Evolutionary conservation across 2,888 invertebrate genomes (phyloP).

Genomic region (Merodon equestris): DNA sequence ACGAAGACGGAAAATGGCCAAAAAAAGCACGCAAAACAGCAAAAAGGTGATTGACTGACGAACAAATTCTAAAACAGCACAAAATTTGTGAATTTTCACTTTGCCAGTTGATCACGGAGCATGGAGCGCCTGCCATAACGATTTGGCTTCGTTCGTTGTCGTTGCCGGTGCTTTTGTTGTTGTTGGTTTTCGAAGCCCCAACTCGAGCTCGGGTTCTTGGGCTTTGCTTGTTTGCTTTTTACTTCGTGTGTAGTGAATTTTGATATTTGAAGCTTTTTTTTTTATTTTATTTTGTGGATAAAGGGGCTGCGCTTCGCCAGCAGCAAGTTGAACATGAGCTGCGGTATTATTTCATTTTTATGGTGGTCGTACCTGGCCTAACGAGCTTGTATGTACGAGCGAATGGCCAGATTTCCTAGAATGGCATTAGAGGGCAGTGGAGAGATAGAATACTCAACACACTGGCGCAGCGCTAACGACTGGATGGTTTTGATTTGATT

Average conservation of each 20-base stretch:
- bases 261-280: slow-evolving; percentile 52
- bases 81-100: slow-evolving; percentile 48
- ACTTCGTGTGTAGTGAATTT: slow-evolving; percentile 46
- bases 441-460: background rate
- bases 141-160: too few relatives aligned
- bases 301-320: background rate
- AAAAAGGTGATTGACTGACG: slow-evolving; percentile 65
- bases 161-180: slow-evolving; percentile 19
- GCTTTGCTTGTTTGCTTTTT: slow-evolving; percentile 20
- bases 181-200: background rate
- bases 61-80: slow-evolving; percentile 65
- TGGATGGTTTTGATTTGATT: slow-evolving; percentile 8
- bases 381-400: slow-evolving; percentile 7
- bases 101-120: slow-evolving; percentile 23
- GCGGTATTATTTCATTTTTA: slow-evolving; percentile 40
- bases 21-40: slow-evolving; percentile 2
- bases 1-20: slow-evolving; percentile 30
- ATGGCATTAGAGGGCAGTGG: slow-evolving; percentile 41
- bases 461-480: too few relatives aligned
- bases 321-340: slow-evolving; percentile 9
- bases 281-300: background rate
- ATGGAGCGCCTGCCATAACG: slow-evolving; percentile 11
- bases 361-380: slow-evolving; percentile 22
- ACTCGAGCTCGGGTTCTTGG: background rate
- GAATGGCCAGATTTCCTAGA: slow-evolving; percentile 41